Evolutionary conservation across 2,888 invertebrate genomes (phyloP).

Genomic region (Aproaerema taeniolella): DNA sequence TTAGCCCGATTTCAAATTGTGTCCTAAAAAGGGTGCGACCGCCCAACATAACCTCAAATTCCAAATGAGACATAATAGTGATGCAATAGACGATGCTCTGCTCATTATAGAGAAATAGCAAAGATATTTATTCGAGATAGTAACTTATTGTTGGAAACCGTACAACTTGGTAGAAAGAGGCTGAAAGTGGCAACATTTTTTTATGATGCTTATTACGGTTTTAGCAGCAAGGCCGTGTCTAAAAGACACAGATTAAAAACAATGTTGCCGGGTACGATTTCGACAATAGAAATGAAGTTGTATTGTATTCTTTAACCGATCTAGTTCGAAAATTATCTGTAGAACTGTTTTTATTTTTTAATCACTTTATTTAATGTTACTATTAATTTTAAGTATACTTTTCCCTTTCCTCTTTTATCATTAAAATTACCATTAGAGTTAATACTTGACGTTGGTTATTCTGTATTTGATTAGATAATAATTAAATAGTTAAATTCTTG

Average conservation of each 20-base stretch:
- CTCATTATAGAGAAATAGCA: constrained; percentile 35
- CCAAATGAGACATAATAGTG: constrained; percentile 54
- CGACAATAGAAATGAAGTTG: neutral
- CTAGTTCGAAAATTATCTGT: constrained; percentile 30
- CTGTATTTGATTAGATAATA: constrained; percentile 43
- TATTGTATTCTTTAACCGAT: constrained; percentile 22
- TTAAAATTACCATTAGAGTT: constrained; percentile 18
- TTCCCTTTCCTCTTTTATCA: constrained; percentile 39
- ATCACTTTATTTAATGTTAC: constrained; percentile 68
- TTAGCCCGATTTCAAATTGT: constrained; percentile 10
- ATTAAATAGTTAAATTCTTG: constrained; percentile 17
- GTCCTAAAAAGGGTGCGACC: neutral
- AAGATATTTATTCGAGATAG: constrained; percentile 11
- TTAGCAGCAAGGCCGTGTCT: too few species aligned
- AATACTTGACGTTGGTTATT: constrained; percentile 23
- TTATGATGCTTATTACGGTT: too few species aligned
- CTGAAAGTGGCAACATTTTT: constrained; percentile 9
- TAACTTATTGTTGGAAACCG: neutral
- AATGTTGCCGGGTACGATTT: constrained; percentile 20
- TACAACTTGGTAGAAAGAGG: constrained; percentile 8
- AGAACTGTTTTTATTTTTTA: constrained; percentile 45
- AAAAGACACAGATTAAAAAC: constrained; percentile 23
- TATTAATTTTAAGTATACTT: constrained; percentile 62
- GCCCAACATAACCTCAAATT: constrained; percentile 34
- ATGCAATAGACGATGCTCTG: constrained; percentile 47